These are phyloP conservation scores for Aptenodytes forsteri DNA, from an alignment of 2,113 vertebrate species.

Conservation along the genomic window DNA sequence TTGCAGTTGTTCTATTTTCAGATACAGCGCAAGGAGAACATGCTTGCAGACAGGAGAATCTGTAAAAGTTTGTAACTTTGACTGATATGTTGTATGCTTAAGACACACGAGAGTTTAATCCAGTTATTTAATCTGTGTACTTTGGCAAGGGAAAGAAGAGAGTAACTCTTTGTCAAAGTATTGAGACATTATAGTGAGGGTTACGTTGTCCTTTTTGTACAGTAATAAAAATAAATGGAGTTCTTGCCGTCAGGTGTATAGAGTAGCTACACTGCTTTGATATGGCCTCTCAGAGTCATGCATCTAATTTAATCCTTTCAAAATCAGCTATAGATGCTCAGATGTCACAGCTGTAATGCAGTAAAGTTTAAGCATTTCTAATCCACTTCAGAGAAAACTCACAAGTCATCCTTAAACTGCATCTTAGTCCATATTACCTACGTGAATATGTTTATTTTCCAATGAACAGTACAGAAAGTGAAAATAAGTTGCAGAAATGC, in stretches of 20 bases:
- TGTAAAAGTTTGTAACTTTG: not conserved
- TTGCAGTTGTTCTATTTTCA: not conserved
- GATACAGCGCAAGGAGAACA: not conserved
- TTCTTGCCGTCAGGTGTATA: not conserved
- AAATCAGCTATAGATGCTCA: not conserved
- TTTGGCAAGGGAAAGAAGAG: not conserved
- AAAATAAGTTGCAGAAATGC: not conserved
- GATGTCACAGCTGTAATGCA: not conserved
- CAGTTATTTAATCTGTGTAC: not conserved
- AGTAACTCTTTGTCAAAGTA: not conserved
- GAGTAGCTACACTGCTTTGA: not conserved
- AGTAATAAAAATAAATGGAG: not conserved
- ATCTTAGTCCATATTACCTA: not conserved
- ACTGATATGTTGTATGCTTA: not conserved
- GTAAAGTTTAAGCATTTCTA: not conserved
- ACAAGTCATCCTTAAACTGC: not conserved
- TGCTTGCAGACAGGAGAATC: not conserved
- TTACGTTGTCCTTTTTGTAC: not conserved
- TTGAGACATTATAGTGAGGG: not conserved
- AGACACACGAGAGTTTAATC: not conserved
- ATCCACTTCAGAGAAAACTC: not conserved
- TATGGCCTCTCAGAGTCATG: accelerated
- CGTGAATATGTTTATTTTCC: not conserved
- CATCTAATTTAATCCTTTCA: not conserved
- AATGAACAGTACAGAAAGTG: not conserved